Conservation (phyloP, 2,113 vertebrate species). For the Sebastes fasciatus region DNA sequence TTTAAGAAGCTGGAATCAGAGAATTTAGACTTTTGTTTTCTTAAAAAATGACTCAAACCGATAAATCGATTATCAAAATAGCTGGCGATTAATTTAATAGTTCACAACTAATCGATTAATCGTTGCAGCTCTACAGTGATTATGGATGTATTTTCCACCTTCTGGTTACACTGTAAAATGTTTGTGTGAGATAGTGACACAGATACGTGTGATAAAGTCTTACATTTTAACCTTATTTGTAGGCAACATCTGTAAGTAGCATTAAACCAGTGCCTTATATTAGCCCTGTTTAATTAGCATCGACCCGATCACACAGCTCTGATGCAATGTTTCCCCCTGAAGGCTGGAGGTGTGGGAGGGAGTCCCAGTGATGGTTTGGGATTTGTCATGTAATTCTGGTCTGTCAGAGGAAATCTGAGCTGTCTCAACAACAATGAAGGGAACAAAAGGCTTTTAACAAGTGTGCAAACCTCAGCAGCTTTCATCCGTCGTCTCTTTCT, state of each 20-base stretch:
- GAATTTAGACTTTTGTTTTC: too few relatives aligned
- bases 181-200: neutral
- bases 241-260: too few relatives aligned
- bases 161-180: neutral
- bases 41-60: too few relatives aligned
- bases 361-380: neutral
- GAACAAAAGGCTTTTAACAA: conserved; percentile 55
- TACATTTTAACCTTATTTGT: neutral
- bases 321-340: neutral
- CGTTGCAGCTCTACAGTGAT: too few relatives aligned
- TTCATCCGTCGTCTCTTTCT: neutral
- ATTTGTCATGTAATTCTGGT: neutral
- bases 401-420: conserved; percentile 35
- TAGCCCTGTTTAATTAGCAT: neutral
- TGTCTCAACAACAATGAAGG: conserved; percentile 32
- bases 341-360: neutral
- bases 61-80: too few relatives aligned
- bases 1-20: too few relatives aligned
- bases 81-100: too few relatives aligned
- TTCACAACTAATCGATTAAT: too few relatives aligned
- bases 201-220: neutral
- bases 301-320: neutral
- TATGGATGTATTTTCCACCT: too few relatives aligned
- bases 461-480: conserved; percentile 45
- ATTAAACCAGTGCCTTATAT: neutral